Base-by-base conservation (phyloP, 2,113 vertebrate genomes). In the Astatotilapia flaviijosephi region DNA sequence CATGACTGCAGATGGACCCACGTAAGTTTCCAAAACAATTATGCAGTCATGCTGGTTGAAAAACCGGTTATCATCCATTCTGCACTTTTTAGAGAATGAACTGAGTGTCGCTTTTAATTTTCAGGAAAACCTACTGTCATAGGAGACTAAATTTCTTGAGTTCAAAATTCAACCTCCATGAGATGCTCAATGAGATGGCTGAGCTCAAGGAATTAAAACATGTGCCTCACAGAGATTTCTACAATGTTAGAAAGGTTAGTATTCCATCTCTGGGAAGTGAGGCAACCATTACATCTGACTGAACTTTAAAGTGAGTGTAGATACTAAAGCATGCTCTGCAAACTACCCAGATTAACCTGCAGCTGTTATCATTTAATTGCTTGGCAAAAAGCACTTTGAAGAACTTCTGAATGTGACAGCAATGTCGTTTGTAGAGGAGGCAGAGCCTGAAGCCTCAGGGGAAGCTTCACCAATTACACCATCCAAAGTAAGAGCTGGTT, bases 111-210 rank as follows among this genome's bases (percentile, higher is more conserved):
- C 28, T 84, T 5, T 83, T 11, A 4, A 51, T 89, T 77, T 88
- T 90, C 95, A 99, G 99, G 85, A 99, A 99, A 95, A 99, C 98
- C 1, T 99, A 99, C 14, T 99, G 99, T 86, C 98, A 99, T 92
- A 97, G 97, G 88, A 95, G 98, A 84, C 96, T 99, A 2, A 99
- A 99, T 91, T 99, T 99, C 94, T 95, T 99, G 92, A 97, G 96
- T 90, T 99, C 98, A 37, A 99, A 99, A 93, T 99, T 99, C 90
- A 96, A 98, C 94, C 96, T 99, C 68, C 99, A 99, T 0, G 98
- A 99, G 92, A 99, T 99, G 98, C 95, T 99, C 83, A 99, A 99
- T 54, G 99, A 99, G 93, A 98, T 98, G 97, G 98, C 98, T 0
- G 99, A 99, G 92, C 95, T 99, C 75, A 99, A 98, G 94, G 99